Percentiles rank a stretch among this genome's conserved stretches.
Evolutionary conservation across 2,888 invertebrate genomes (phyloP).

Genomic region (Cataglyphis albicans): DNA sequence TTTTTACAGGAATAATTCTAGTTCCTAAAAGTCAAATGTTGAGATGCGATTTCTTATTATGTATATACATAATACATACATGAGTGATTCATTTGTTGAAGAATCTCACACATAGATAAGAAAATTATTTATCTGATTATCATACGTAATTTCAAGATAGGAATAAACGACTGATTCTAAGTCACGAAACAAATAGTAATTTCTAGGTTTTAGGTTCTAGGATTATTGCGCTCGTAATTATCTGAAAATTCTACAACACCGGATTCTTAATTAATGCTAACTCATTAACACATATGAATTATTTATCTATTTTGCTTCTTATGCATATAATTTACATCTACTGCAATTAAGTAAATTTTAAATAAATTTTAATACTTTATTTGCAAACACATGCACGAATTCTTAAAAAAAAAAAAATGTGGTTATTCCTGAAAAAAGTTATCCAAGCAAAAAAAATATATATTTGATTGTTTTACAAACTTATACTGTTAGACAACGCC

Average conservation of each 20-base stretch:
- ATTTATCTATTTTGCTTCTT: slow-evolving; percentile 46
- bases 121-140: slow-evolving; percentile 25
- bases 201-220: neutral
- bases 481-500: neutral
- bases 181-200: slow-evolving; percentile 16
- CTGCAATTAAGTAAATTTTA: slow-evolving; percentile 37
- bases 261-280: slow-evolving; percentile 41
- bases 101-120: slow-evolving; percentile 4
- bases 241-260: slow-evolving; percentile 27
- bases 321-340: slow-evolving; percentile 44
- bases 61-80: no score
- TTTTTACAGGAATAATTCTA: neutral
- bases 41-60: neutral
- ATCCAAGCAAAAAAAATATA: no score
- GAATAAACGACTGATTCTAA: slow-evolving; percentile 20
- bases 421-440: neutral
- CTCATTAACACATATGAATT: slow-evolving; percentile 51
- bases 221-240: slow-evolving; percentile 39
- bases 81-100: neutral
- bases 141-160: slow-evolving; percentile 1
- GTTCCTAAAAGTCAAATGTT: neutral
- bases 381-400: slow-evolving; percentile 22
- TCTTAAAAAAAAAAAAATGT: neutral
- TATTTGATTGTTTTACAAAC: neutral
- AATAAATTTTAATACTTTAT: neutral